Evolutionary conservation across 2,888 invertebrate genomes (phyloP).

Genomic region (Elegia similella): DNA sequence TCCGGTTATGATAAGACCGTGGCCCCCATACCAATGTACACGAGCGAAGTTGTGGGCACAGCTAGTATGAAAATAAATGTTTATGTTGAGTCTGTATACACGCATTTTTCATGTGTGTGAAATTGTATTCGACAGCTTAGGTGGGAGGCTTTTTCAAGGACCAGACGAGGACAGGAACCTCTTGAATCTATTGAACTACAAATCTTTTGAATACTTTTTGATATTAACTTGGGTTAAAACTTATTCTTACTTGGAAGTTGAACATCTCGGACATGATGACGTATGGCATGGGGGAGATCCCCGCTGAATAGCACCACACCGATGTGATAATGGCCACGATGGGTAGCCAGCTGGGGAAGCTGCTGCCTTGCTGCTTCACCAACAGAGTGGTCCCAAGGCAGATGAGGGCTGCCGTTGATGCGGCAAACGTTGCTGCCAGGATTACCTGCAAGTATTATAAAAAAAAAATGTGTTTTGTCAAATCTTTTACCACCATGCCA

Average conservation of each 20-base stretch:
- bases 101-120: no score
- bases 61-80: no score
- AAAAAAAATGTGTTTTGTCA: neutral
- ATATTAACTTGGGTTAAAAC: no score
- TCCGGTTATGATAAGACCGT: no score
- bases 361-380: constrained; percentile 33
- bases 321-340: constrained; percentile 36
- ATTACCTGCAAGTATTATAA: constrained; percentile 35
- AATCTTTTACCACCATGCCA: neutral
- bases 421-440: constrained; percentile 29
- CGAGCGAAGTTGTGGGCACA: no score
- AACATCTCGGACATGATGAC: constrained; percentile 54
- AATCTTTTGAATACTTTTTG: no score
- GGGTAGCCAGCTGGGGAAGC: constrained; percentile 43
- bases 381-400: constrained; percentile 38
- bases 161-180: no score
- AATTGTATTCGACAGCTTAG: no score
- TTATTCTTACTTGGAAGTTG: constrained; percentile 51
- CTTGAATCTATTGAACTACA: no score
- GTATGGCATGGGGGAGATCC: constrained; percentile 45
- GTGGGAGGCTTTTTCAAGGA: no score
- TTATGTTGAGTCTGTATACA: no score
- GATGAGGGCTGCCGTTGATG: constrained; percentile 32
- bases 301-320: constrained; percentile 42
- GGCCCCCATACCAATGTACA: no score